phyloP scores from a whole-genome alignment of 2,797 vertebrate genomes.

The Cirrhinus mrigala region DNA sequence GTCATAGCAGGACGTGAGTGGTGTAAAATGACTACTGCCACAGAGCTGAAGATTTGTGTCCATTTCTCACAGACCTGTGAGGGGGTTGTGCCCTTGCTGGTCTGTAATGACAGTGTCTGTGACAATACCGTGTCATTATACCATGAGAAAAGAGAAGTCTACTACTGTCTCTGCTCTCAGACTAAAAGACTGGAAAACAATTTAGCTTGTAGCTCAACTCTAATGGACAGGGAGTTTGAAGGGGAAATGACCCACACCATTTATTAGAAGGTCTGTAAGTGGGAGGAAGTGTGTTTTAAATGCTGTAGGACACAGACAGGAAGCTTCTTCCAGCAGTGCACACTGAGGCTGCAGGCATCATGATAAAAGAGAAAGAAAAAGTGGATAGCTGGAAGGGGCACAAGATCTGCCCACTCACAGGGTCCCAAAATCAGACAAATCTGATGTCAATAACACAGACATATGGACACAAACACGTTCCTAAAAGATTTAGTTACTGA shows the following conservation, averaged over 20 bases:
- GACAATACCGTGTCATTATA: conserved; percentile 42
- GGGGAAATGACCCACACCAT: conserved; percentile 34
- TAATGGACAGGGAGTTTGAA: conserved; percentile 54
- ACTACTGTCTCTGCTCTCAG: conserved; percentile 18
- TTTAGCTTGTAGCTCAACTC: conserved; percentile 44
- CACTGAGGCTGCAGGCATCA: conserved; percentile 27
- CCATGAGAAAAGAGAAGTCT: conserved; percentile 42
- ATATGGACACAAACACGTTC: not conserved
- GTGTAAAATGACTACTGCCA: not conserved
- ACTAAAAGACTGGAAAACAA: conserved; percentile 45
- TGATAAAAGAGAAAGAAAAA: conserved; percentile 17
- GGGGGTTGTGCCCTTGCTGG: not conserved
- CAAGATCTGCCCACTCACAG: not conserved
- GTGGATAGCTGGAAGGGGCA: not conserved
- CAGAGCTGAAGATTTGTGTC: not conserved
- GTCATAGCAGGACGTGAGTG: not conserved
- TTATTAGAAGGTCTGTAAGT: conserved; percentile 54
- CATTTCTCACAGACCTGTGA: conserved; percentile 1
- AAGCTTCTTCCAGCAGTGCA: conserved; percentile 19
- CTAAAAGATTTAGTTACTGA: not conserved
- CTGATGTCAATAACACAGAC: not conserved
- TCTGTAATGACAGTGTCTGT: conserved; percentile 29
- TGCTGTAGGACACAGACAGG: conserved; percentile 36
- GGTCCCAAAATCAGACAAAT: not conserved
- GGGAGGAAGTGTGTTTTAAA: conserved; percentile 52